Conservation (phyloP, 2,888 invertebrate genomes). For the Chrysina gloriosa region DNA sequence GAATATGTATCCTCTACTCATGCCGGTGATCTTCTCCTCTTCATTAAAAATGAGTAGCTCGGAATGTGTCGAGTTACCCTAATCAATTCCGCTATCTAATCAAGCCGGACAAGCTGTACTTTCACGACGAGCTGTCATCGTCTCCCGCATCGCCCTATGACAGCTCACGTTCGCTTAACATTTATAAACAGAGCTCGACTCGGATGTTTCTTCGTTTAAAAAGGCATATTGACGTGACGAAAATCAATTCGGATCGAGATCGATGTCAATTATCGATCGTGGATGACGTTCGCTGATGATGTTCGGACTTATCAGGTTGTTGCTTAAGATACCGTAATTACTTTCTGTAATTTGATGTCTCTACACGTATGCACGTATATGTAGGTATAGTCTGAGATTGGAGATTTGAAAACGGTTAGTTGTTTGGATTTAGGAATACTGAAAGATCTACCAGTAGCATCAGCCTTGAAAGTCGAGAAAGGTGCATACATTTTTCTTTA, state of each 20-base stretch:
- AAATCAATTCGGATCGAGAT: constrained; percentile 14
- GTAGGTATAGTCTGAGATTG: neutral
- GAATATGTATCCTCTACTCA: neutral
- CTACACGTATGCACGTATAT: neutral
- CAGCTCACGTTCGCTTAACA: constrained; percentile 42
- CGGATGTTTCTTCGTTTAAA: neutral
- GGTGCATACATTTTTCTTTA: no score
- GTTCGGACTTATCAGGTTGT: neutral
- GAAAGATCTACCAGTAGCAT: no score
- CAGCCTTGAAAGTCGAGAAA: no score
- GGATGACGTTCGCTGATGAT: neutral
- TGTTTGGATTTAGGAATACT: no score
- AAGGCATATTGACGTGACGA: constrained; percentile 5
- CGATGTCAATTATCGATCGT: constrained; percentile 17
- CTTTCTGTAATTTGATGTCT: neutral
- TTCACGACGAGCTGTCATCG: constrained; percentile 43
- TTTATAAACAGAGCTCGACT: neutral
- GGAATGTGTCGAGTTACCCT: constrained; percentile 56
- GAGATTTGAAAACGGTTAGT: no score
- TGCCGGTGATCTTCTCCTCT: constrained; percentile 30
- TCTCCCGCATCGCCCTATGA: constrained; percentile 44
- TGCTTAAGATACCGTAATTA: constrained; percentile 1
- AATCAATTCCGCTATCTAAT: constrained; percentile 54
- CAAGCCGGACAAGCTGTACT: constrained; percentile 53
- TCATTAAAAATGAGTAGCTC: constrained; percentile 60